Conservation (phyloP, 2,113 vertebrate species). For the Nematolebias whitei region DNA sequence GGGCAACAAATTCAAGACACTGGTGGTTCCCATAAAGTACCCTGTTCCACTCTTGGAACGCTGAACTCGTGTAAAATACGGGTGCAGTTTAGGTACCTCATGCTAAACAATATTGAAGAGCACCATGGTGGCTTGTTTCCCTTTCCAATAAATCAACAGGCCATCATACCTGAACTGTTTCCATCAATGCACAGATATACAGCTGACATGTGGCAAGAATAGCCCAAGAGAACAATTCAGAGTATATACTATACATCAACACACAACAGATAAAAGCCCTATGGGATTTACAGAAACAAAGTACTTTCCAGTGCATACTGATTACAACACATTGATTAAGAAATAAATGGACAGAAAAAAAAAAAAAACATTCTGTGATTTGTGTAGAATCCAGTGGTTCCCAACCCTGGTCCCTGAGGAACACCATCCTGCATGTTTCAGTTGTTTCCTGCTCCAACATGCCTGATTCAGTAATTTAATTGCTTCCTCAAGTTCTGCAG, state of each 20-base stretch:
- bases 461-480: too few species aligned
- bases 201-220: slow-evolving; percentile 51
- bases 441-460: too few species aligned
- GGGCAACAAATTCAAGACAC: slow-evolving; percentile 81
- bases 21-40: slow-evolving; percentile 77
- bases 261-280: slow-evolving; percentile 65
- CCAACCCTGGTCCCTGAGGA: too few species aligned
- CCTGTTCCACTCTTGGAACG: slow-evolving; percentile 52
- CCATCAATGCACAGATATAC: slow-evolving; percentile 57
- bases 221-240: slow-evolving; percentile 65
- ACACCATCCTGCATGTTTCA: too few species aligned
- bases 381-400: too few species aligned
- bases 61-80: slow-evolving; percentile 36
- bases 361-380: slow-evolving; percentile 47
- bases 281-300: slow-evolving; percentile 74
- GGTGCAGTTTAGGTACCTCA: slow-evolving; percentile 57
- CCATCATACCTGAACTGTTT: slow-evolving; percentile 31
- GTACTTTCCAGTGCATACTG: slow-evolving; percentile 85
- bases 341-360: slow-evolving; percentile 46
- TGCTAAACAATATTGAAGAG: slow-evolving; percentile 65
- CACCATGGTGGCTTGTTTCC: slow-evolving; percentile 71
- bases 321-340: slow-evolving; percentile 73
- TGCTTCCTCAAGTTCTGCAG: too few species aligned
- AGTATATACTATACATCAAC: slow-evolving; percentile 69
- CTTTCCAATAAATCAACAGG: slow-evolving; percentile 69